These are phyloP conservation scores for Apocheima hispidaria DNA, from an alignment of 2,888 invertebrate species.

Conservation along the genomic window DNA sequence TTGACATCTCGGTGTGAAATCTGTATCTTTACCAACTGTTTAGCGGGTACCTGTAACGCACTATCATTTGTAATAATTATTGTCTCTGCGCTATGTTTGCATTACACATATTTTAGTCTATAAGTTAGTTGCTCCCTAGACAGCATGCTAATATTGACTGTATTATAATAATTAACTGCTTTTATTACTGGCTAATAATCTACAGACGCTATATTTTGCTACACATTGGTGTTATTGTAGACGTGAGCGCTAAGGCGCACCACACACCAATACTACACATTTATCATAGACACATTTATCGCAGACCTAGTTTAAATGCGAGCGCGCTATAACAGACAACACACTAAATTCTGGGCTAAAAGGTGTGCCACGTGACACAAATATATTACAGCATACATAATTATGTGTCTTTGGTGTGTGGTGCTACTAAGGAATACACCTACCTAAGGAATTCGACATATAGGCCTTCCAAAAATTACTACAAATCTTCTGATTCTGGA, in stretches of 20 bases:
- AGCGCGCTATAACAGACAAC: no score
- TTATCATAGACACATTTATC: no score
- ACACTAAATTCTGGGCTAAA: no score
- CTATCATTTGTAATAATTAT: constrained; percentile 86
- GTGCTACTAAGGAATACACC: no score
- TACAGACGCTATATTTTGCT: constrained; percentile 13
- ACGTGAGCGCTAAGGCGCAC: background rate
- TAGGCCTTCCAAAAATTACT: no score
- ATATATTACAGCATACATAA: no score
- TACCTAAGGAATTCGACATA: no score
- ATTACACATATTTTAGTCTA: constrained; percentile 67
- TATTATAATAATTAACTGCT: constrained; percentile 36
- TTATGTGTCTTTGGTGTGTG: no score
- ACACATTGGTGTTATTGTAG: background rate
- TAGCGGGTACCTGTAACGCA: constrained; percentile 79
- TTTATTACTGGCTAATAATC: constrained; percentile 26
- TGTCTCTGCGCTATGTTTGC: constrained; percentile 83
- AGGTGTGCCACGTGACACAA: no score
- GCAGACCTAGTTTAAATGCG: no score
- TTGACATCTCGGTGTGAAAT: constrained; percentile 85
- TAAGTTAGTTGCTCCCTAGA: constrained; percentile 68
- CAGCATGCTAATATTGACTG: constrained; percentile 53
- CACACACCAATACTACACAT: no score
- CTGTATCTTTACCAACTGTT: constrained; percentile 85
- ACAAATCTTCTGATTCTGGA: no score